These are phyloP conservation scores for Himalopsyche phryganea DNA, from an alignment of 1,140 invertebrate genomes.

Conservation along the genomic window DNA sequence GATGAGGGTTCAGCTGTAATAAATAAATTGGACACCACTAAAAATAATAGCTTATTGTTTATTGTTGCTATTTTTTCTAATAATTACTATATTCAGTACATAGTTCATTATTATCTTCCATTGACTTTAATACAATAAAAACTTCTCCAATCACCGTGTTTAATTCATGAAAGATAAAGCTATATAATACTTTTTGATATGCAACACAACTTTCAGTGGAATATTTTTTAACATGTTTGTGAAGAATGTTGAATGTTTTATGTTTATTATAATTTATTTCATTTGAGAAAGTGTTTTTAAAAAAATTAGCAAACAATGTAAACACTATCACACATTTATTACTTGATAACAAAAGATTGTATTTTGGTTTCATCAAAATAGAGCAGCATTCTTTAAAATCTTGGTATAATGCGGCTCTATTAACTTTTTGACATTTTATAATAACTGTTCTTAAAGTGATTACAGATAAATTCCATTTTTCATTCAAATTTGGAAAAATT, in stretches of 20 bases:
- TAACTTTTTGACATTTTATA: slow-evolving; percentile 4
- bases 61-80: no score
- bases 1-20: no score
- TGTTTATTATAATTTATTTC: no score
- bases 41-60: no score
- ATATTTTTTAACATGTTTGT: no score
- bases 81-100: no score
- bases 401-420: not conserved
- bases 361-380: slow-evolving; percentile 3
- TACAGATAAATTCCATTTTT: slow-evolving; percentile 37
- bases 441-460: slow-evolving; percentile 34
- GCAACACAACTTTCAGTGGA: no score
- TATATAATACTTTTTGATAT: not conserved
- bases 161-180: not conserved
- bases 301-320: not conserved
- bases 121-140: not conserved
- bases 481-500: not conserved
- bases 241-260: no score
- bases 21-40: no score
- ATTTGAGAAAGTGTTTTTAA: no score
- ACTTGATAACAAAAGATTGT: not conserved
- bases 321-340: not conserved
- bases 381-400: slow-evolving; percentile 7
- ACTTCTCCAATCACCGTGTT: not conserved
- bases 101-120: no score